A percentile compares a stretch with the other conserved stretches of the same genome.
phyloP scores from a whole-genome alignment of 2,797 vertebrate genomes.

The Euthynnus affinis region DNA sequence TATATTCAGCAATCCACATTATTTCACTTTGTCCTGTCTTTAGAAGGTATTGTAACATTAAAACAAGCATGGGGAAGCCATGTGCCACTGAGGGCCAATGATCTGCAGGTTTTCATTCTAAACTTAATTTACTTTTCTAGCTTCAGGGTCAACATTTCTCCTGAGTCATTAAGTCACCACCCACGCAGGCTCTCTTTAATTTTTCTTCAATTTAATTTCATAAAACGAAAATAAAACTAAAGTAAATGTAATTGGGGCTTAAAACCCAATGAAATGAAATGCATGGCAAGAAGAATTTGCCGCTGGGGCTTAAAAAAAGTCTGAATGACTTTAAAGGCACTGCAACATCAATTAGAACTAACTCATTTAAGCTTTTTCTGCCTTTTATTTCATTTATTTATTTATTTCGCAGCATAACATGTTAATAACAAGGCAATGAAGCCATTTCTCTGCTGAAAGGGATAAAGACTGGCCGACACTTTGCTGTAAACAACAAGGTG shows the following conservation, averaged over 20 bases:
- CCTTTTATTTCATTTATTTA: too few species aligned
- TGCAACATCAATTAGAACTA: not conserved
- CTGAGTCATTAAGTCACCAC: not conserved
- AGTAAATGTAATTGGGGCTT: not conserved
- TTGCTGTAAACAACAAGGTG: not conserved
- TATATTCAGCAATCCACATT: not conserved
- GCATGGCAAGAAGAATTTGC: not conserved
- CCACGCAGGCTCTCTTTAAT: not conserved
- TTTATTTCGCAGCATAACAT: not conserved
- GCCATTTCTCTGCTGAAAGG: not conserved
- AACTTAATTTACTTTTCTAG: not conserved
- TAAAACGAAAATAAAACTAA: conserved; percentile 1
- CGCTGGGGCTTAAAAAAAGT: conserved; percentile 15
- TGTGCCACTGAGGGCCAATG: too few species aligned
- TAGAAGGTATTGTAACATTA: conserved; percentile 3
- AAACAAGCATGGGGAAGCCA: conserved; percentile 8
- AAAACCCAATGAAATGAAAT: conserved; percentile 17
- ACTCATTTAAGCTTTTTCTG: not conserved
- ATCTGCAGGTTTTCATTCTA: not conserved
- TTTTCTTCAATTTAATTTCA: not conserved
- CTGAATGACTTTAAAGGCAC: not conserved
- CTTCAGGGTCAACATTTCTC: conserved; percentile 1
- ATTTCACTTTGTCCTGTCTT: not conserved
- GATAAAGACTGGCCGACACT: not conserved
- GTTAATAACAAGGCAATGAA: not conserved